Conservation (phyloP, 2,113 vertebrate genomes). For the Phyllostomus hastatus region DNA sequence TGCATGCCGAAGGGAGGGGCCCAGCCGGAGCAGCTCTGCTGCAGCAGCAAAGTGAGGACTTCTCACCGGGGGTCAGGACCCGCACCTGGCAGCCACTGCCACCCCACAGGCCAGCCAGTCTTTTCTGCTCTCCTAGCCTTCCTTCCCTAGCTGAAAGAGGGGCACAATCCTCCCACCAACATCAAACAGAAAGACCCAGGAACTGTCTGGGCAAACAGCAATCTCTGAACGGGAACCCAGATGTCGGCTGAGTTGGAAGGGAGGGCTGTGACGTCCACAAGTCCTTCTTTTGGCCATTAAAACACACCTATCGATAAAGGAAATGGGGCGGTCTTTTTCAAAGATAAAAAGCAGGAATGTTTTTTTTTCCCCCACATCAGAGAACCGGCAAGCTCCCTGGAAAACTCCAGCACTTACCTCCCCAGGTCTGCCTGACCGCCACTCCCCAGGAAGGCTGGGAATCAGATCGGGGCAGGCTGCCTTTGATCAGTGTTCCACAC, state of each 20-base stretch:
- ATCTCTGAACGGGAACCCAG: not conserved
- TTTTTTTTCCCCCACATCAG: not conserved
- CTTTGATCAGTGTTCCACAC: not conserved
- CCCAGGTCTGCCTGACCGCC: fast-evolving
- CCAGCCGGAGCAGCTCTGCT: fast-evolving
- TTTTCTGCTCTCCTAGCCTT: not conserved
- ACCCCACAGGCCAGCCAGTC: not conserved
- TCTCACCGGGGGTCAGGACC: not conserved
- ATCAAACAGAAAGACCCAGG: not conserved
- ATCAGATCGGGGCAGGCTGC: not conserved
- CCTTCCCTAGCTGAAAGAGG: not conserved
- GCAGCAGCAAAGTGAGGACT: not conserved
- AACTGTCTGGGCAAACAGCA: not conserved
- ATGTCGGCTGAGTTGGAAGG: not conserved
- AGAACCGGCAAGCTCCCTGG: not conserved
- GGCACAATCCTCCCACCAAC: not conserved
- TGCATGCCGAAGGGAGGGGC: not conserved
- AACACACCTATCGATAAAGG: not conserved
- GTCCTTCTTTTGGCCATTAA: not conserved
- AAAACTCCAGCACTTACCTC: not conserved
- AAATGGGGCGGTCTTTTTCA: not conserved
- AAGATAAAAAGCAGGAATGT: not conserved
- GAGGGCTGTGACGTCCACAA: not conserved
- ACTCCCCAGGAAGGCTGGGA: not conserved
- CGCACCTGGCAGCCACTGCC: not conserved